phyloP scores from a whole-genome alignment of 1,140 invertebrate genomes.

The Cydia fagiglandana region DNA sequence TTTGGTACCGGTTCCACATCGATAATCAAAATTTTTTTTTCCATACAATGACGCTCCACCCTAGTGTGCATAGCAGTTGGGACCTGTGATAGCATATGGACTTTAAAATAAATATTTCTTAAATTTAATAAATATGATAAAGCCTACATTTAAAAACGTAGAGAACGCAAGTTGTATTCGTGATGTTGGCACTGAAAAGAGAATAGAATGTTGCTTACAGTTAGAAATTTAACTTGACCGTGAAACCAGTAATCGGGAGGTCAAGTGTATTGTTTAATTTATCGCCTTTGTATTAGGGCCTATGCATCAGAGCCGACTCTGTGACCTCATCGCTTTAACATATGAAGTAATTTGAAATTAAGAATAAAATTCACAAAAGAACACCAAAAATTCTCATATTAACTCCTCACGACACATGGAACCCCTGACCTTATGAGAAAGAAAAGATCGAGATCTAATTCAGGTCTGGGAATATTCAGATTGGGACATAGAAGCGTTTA shows the following conservation, averaged over 20 bases:
- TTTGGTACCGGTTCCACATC: too few relatives aligned
- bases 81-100: too few relatives aligned
- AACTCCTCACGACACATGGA: not conserved
- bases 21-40: too few relatives aligned
- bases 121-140: not conserved
- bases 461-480: conserved; percentile 12
- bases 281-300: conserved; percentile 2
- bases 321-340: not conserved
- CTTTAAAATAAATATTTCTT: too few relatives aligned
- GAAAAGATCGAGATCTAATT: conserved; percentile 18
- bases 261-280: conserved; percentile 20
- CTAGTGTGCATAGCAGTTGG: too few relatives aligned
- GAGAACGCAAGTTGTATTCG: not conserved
- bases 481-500: conserved; percentile 18
- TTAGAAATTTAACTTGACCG: conserved; percentile 24
- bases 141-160: not conserved
- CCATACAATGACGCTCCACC: too few relatives aligned
- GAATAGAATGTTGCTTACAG: conserved; percentile 8
- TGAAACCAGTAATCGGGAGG: conserved; percentile 18
- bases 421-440: conserved; percentile 24
- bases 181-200: not conserved
- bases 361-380: not conserved
- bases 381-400: conserved; percentile 1
- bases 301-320: not conserved
- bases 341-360: not conserved